Evolutionary conservation across 2,797 vertebrate species (phyloP), one percentile per base, ranked within the genome.

Genomic region (Neostethus bicornis): DNA sequence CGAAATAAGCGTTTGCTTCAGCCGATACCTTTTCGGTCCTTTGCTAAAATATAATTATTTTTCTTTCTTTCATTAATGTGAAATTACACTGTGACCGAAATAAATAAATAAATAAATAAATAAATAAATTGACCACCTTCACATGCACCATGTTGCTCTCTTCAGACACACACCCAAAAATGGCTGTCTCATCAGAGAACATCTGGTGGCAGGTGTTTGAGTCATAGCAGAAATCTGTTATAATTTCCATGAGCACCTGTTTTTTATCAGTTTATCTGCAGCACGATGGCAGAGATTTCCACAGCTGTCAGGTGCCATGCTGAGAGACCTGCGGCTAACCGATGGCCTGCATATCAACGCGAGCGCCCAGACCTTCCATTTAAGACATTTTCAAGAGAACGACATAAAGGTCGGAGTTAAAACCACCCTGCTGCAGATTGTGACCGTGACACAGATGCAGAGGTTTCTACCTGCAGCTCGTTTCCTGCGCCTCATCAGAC

Each of bases 241-340:
- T 14, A 23, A 9, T 16, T 23, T 14, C 10, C 4, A 21, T 13
- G 3, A 4, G 0, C 5, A 17, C 39, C 2, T n/a, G 11, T 1
- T 1, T 5, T 24, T 2, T 9, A 38, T 17, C 12, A 13, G 16
- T 3, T 45, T 20, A 34, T 14, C 41, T 57, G 35, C n/a, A 4
- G 38, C 29, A 20, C 1, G 14, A 0, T 14, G 26, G 8, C 12
- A 43, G 1, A 45, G 21, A 61, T 63, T 71, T 42, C 8, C 28
- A 35, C 56, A 58, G 49, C 49, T 66, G 63, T 25, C 66, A 66
- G 51, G 42, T 67, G 58, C 46, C 13, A 46, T 31, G 34, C 37
- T 24, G 20, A 31, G 23, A 16, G 54, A 19, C 32, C 12, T 13
- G 54, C 8, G 65, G 17, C 56, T 49, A 44, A 70, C 59, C 28